phyloP scores from a whole-genome alignment of 2,888 invertebrate genomes.

The Xanthia togata region DNA sequence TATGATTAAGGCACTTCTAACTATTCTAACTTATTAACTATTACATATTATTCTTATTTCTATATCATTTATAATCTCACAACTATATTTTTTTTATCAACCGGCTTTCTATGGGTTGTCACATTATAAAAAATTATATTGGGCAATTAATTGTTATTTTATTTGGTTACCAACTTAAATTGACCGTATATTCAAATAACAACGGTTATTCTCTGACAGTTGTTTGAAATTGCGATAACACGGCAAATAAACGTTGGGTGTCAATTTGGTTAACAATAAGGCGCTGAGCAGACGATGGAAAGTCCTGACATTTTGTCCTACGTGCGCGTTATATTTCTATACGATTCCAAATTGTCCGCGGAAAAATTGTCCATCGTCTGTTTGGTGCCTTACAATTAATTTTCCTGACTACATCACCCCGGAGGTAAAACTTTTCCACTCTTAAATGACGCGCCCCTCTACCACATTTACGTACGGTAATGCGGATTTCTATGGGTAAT shows the following conservation, averaged over 20 bases:
- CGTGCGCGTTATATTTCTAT: too few relatives aligned
- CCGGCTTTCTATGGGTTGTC: not conserved
- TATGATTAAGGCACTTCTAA: slow-evolving; percentile 61
- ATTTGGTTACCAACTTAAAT: not conserved
- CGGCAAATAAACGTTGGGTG: not conserved
- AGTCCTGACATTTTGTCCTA: too few relatives aligned
- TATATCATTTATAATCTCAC: slow-evolving; percentile 35
- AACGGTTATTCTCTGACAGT: not conserved
- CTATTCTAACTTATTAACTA: slow-evolving; percentile 35
- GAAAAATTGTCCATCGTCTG: not conserved
- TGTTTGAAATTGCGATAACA: not conserved
- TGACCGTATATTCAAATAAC: not conserved
- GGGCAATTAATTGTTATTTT: not conserved
- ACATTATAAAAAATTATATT: not conserved
- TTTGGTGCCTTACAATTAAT: not conserved
- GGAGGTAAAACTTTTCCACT: not conserved
- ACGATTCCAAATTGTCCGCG: not conserved
- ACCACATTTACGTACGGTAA: too few relatives aligned
- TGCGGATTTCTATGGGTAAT: too few relatives aligned
- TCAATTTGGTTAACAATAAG: not conserved
- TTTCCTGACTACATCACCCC: not conserved
- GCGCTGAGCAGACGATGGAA: too few relatives aligned
- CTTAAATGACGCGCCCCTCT: too few relatives aligned
- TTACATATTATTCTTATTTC: slow-evolving; percentile 23
- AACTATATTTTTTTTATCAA: not conserved